Evolutionary conservation across 2,113 vertebrate genomes (phyloP).

Genomic region (Misgurnus mizolepis): DNA sequence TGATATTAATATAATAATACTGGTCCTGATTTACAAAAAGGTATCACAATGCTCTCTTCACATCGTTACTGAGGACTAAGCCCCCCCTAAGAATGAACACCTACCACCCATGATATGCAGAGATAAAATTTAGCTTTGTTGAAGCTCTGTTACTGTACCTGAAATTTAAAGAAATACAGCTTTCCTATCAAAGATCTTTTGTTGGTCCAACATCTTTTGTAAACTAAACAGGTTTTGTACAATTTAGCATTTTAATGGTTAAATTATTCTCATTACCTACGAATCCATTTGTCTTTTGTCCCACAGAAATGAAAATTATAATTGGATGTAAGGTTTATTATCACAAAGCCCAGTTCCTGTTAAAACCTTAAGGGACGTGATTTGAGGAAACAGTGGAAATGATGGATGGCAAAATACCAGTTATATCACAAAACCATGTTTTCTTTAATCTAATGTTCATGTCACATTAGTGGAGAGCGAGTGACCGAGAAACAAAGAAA

Average conservation of each 20-base stretch:
- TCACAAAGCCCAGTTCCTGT: conserved; percentile 43
- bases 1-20: no score
- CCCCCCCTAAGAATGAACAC: no score
- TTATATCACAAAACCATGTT: conserved; percentile 70
- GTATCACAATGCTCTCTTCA: no score
- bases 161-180: not conserved
- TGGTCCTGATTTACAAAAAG: no score
- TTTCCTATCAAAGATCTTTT: not conserved
- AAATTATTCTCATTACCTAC: conserved; percentile 39
- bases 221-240: not conserved
- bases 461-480: conserved; percentile 67
- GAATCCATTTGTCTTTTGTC: not conserved
- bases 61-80: no score
- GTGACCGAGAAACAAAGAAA: conserved; percentile 71
- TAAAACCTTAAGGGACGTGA: conserved; percentile 49
- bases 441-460: conserved; percentile 60
- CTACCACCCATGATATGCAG: no score
- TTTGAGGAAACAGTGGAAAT: conserved; percentile 63
- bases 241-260: conserved; percentile 4
- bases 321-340: conserved; percentile 61
- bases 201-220: no score
- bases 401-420: conserved; percentile 72
- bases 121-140: no score
- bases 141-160: no score
- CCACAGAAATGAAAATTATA: conserved; percentile 37